These are phyloP conservation scores for Orius insidiosus DNA, from an alignment of 1,140 invertebrate genomes.

Conservation along the genomic window DNA sequence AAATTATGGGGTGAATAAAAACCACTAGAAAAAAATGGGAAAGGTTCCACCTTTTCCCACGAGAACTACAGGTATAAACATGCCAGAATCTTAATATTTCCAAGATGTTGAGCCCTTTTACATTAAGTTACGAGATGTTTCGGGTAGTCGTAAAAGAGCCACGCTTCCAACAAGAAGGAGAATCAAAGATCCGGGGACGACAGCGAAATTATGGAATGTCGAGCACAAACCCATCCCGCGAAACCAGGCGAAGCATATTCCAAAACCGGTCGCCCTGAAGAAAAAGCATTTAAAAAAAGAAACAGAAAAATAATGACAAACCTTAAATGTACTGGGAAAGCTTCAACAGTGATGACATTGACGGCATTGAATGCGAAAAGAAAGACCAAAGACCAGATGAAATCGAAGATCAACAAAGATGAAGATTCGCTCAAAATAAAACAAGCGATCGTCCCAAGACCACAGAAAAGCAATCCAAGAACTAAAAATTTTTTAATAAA, in stretches of 20 bases:
- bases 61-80: too few relatives aligned
- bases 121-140: conserved; percentile 8
- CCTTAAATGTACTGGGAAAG: conserved; percentile 12
- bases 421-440: background rate
- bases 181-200: background rate
- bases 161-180: background rate
- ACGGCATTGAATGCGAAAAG: conserved; percentile 10
- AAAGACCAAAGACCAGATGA: conserved; percentile 7
- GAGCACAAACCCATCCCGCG: background rate
- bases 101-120: too few relatives aligned
- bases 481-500: conserved; percentile 4
- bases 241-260: conserved; percentile 5
- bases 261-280: conserved; percentile 10
- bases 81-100: too few relatives aligned
- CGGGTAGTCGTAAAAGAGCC: conserved; percentile 6
- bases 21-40: too few relatives aligned
- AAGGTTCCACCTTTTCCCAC: too few relatives aligned
- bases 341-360: conserved; percentile 12
- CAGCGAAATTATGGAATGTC: background rate
- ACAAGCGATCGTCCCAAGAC: background rate
- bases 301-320: background rate
- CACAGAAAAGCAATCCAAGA: conserved; percentile 7
- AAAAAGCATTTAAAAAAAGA: background rate
- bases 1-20: too few relatives aligned
- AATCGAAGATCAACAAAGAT: conserved; percentile 6